Evolutionary conservation across 2,113 vertebrate species (phyloP).

Genomic region (Pithys albifrons): DNA sequence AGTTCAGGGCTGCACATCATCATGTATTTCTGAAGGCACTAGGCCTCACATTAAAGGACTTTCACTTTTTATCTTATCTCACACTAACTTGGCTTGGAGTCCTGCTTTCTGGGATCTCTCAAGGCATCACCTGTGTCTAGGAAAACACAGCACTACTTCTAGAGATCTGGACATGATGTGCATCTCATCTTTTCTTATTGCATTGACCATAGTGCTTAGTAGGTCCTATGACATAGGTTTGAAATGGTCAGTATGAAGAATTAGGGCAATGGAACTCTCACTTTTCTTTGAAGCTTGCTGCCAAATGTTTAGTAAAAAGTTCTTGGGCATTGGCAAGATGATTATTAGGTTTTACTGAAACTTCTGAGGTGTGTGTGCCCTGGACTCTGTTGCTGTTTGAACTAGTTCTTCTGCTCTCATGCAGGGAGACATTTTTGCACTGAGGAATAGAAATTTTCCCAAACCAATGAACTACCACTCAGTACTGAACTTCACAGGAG

Average conservation of each 20-base stretch:
- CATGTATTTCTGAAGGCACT: too few relatives aligned
- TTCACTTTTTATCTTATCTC: too few relatives aligned
- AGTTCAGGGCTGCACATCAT: too few relatives aligned
- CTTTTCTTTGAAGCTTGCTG: not conserved
- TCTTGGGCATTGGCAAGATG: not conserved
- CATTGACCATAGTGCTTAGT: accelerated
- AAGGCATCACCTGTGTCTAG: not conserved
- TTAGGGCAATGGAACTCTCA: not conserved
- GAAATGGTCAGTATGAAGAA: not conserved
- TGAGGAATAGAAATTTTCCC: not conserved
- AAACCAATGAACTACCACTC: not conserved
- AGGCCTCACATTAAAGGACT: too few relatives aligned
- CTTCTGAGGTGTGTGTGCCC: not conserved
- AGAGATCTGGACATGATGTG: not conserved
- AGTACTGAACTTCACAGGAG: not conserved
- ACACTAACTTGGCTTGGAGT: too few relatives aligned
- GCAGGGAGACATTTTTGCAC: not conserved
- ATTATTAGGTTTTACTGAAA: not conserved
- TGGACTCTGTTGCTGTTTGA: not conserved
- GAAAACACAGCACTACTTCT: not conserved
- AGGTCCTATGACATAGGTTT: not conserved
- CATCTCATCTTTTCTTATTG: not conserved
- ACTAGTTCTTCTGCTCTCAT: not conserved
- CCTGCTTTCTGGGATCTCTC: too few relatives aligned
- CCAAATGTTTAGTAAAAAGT: not conserved